Evolutionary conservation across 2,888 invertebrate species (phyloP).

Genomic region (Philereme transversata): DNA sequence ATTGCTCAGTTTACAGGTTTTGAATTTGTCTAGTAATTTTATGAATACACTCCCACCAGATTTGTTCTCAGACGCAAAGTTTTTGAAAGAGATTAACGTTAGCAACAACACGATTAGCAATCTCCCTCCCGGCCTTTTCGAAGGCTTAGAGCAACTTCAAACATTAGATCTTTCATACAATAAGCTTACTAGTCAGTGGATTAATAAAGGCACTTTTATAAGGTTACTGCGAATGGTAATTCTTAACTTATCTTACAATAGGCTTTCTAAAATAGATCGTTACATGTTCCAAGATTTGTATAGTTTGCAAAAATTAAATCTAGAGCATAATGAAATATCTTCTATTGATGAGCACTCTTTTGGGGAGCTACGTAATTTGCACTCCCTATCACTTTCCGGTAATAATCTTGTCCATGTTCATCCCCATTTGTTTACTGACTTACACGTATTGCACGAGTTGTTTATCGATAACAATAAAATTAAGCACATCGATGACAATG

Average conservation of each 20-base stretch:
- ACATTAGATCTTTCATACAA: conserved; percentile 89
- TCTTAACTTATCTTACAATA: conserved; percentile 89
- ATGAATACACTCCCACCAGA: conserved; percentile 90
- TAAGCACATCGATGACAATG: conserved; percentile 86
- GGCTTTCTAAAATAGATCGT: conserved; percentile 86
- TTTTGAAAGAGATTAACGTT: conserved; percentile 87
- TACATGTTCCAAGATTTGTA: conserved; percentile 89
- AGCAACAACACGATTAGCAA: conserved; percentile 90
- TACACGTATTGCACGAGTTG: conserved; percentile 88
- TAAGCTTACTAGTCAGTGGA: conserved; percentile 89
- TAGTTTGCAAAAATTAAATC: conserved; percentile 89
- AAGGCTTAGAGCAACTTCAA: conserved; percentile 88
- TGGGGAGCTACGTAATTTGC: conserved; percentile 88
- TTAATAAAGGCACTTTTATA: conserved; percentile 89
- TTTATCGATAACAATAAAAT: conserved; percentile 90
- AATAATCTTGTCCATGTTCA: conserved; percentile 88
- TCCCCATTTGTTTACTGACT: conserved; percentile 87
- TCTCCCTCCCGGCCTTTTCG: conserved; percentile 89
- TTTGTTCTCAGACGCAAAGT: conserved; percentile 87
- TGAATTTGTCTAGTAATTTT: conserved; percentile 92
- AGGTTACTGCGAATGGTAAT: conserved; percentile 89
- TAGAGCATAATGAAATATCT: conserved; percentile 88
- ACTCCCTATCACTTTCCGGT: conserved; percentile 88
- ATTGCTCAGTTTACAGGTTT: conserved; percentile 85
- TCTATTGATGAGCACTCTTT: conserved; percentile 90